Evolutionary conservation across 64 coral and sea anemone genomes (phyloP), one percentile per base, ranked within the genome.

Genomic region (Actinia equina): DNA sequence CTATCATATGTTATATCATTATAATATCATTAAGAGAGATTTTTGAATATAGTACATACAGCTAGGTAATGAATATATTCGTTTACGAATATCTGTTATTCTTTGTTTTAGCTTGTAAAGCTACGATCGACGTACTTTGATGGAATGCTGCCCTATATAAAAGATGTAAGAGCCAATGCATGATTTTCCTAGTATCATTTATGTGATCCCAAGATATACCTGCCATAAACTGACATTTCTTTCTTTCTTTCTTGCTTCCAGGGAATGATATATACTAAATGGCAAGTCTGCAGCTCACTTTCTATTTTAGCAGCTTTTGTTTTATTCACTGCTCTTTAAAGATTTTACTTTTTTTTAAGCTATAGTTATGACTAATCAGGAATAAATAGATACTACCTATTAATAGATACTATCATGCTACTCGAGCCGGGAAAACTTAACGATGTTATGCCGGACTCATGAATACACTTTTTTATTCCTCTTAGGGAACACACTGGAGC

Each of bases 121-220:
- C 56, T 98, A 71, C 94, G 88, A 85, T 98, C 95, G 16, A 93
- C 95, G 12, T 98, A 98, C 59, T 93, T 94, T 86, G 95, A 98
- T 84, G 95, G 95, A 85, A 98, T 98, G 65, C 70, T 98, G 30
- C 44, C 86, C 22, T 84, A 88, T 51, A 52, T 98, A 82, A 55
- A 54, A 87, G 43, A 98, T 78, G 95, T 94, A 91, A 84, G 77
- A 60, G 9, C 12, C 13, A 57, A 57, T 57, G 55, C 15, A 16
- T 57, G 11, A 57, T 57, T 14, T 57, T 57, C 2, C 46, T 49
- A 49, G 46, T 49, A 49, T 49, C 46, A 49, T 49, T 57, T 13
- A 57, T 57, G 55, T 57, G 15, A 65, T n/a, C 22, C 62, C 22
- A 7, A 20, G 22, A 65, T 65, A 65, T 65, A 6, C 46, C 7